Conservation (phyloP, 37 sponge, comb jelly and placozoan species). For the Bolinopsis microptera region DNA sequence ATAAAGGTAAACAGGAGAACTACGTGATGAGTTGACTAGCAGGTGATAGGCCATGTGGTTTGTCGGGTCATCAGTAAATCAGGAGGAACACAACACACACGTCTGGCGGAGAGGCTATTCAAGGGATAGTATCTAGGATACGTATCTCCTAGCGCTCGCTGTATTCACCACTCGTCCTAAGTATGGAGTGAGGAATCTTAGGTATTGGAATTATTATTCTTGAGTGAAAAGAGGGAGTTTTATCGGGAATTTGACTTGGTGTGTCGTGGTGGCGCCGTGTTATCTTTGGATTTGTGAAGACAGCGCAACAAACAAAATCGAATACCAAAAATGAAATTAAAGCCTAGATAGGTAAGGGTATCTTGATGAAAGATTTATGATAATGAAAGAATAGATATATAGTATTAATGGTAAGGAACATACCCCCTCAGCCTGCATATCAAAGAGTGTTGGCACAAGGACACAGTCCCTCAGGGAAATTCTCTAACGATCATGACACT, state of each 20-base stretch:
- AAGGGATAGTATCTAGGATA: not conserved
- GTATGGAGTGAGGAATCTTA: slow-evolving; percentile 55
- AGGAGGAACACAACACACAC: slow-evolving; percentile 42
- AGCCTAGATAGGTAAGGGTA: no score
- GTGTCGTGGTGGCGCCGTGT: no score
- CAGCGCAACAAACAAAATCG: no score
- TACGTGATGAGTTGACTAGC: slow-evolving; percentile 62
- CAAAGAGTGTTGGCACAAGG: slow-evolving; percentile 43
- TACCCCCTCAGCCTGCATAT: slow-evolving; percentile 61
- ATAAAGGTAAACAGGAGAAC: not conserved
- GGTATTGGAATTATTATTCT: no score
- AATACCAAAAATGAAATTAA: no score
- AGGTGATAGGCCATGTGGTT: slow-evolving; percentile 3
- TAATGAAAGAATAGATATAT: not conserved
- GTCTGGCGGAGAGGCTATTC: slow-evolving; percentile 60
- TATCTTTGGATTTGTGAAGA: no score
- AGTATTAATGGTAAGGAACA: not conserved
- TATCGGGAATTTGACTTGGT: no score
- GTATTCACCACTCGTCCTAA: not conserved
- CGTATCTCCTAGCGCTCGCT: not conserved
- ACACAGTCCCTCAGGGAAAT: slow-evolving; percentile 57
- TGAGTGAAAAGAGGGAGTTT: no score
- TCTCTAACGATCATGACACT: not conserved
- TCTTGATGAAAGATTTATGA: not conserved
- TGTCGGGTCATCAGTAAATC: slow-evolving; percentile 46